Conservation (phyloP, 1,140 invertebrate species). For the Vanessa tameamea region DNA sequence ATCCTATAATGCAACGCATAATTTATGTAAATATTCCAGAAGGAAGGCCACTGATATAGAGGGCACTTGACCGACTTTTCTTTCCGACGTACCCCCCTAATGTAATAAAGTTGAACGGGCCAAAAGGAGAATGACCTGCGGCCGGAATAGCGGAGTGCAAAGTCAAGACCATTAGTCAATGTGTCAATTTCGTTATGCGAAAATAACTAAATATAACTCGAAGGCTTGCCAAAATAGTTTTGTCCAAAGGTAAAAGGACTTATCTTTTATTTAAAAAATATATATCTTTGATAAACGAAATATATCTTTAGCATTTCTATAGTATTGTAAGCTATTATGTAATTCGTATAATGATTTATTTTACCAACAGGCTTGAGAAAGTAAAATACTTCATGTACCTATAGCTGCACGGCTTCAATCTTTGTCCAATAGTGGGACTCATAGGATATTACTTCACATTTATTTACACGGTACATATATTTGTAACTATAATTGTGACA, state of each 20-base stretch:
- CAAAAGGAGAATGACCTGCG: neutral
- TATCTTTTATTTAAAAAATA: no score
- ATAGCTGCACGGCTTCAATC: no score
- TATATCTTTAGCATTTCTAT: no score
- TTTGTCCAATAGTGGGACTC: no score
- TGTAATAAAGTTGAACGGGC: constrained; percentile 1
- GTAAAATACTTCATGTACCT: no score
- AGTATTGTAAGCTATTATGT: no score
- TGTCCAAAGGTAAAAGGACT: neutral
- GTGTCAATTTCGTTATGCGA: neutral
- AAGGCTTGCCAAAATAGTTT: neutral
- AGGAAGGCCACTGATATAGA: neutral
- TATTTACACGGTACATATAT: neutral
- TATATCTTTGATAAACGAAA: no score
- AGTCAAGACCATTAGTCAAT: constrained; percentile 7
- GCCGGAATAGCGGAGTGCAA: neutral
- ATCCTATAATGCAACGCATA: neutral
- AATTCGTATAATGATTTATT: no score
- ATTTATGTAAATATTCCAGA: neutral
- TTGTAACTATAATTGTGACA: neutral
- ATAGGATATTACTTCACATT: no score
- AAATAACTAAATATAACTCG: neutral
- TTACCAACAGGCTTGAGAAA: no score
- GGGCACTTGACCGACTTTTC: constrained; percentile 1
- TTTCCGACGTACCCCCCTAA: neutral